Evolutionary conservation across 2,113 vertebrate genomes (phyloP), one percentile per base, ranked within the genome.

Genomic region (Coregonus clupeaformis): DNA sequence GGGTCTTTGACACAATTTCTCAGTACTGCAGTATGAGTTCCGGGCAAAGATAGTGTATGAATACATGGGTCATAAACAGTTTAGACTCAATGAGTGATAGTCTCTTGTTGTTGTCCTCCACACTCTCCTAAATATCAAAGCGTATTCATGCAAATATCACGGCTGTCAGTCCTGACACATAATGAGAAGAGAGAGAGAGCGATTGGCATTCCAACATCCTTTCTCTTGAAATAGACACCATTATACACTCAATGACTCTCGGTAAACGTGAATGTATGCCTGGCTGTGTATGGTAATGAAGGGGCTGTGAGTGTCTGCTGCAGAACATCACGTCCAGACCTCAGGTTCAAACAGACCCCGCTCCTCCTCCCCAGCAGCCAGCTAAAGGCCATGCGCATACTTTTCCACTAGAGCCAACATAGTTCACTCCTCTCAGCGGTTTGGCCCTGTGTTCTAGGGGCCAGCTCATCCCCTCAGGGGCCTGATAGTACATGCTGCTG

Each of bases 91-190:
- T n/a, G n/a, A n/a, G n/a, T n/a, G n/a, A 79, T 59, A 74, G 79
- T 72, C 73, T 69, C 14, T 42, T 42, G 0, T 0, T 4, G 29
- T 68, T 55, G 24, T 81, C 81, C 59, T 73, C 73, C 57, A 45
- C 82, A 20, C 72, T 85, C 82, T 36, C 72, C 78, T 68, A 77
- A 86, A 85, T 83, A 89, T 86, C 85, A 87, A 81, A 83, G 74
- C 67, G 65, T 85, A 79, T 85, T 85, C 85, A 86, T 89, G 89
- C 88, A 88, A 89, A 88, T 88, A 82, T 76, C 59, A 18, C 71
- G 78, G 72, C 84, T 66, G 81, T 85, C 84, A 82, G 86, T 5
- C 2, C 22, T 80, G 86, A 85, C 85, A 81, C 80, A 68, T 89
- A 87, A 88, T 89, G 87, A 86, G 84, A 78, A 75, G 82, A 85